These are phyloP conservation scores for Xestia ashworthii DNA, from an alignment of 2,888 invertebrate species.

Conservation along the genomic window DNA sequence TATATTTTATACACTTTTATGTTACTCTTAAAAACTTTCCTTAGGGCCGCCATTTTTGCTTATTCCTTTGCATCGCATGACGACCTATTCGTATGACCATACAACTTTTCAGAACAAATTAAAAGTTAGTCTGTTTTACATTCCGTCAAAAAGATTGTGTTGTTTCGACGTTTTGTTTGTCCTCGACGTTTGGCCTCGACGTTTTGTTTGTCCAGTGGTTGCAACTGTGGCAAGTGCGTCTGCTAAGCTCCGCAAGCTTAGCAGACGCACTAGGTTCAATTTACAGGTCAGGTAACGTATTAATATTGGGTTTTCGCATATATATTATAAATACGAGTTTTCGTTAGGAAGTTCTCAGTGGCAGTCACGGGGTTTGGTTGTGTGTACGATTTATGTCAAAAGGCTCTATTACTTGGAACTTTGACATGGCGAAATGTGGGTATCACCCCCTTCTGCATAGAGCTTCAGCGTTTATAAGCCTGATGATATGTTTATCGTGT, in stretches of 20 bases:
- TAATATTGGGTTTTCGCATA: background rate
- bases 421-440: background rate
- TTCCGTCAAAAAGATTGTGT: too few relatives aligned
- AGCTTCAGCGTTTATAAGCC: background rate
- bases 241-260: too few relatives aligned
- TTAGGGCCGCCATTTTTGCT: background rate
- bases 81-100: background rate
- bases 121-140: too few relatives aligned
- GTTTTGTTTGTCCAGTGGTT: background rate
- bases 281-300: background rate
- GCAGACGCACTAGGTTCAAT: too few relatives aligned
- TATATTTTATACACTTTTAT: background rate
- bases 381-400: background rate
- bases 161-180: background rate
- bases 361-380: background rate
- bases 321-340: too few relatives aligned
- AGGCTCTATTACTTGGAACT: background rate
- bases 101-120: background rate
- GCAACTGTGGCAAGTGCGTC: background rate
- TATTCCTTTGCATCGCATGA: background rate
- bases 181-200: too few relatives aligned
- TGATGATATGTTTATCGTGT: background rate
- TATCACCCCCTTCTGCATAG: background rate
- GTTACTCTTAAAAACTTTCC: background rate
- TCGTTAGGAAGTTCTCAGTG: background rate